phyloP scores from a whole-genome alignment of 2,113 vertebrate genomes.

The Cavia aperea region DNA sequence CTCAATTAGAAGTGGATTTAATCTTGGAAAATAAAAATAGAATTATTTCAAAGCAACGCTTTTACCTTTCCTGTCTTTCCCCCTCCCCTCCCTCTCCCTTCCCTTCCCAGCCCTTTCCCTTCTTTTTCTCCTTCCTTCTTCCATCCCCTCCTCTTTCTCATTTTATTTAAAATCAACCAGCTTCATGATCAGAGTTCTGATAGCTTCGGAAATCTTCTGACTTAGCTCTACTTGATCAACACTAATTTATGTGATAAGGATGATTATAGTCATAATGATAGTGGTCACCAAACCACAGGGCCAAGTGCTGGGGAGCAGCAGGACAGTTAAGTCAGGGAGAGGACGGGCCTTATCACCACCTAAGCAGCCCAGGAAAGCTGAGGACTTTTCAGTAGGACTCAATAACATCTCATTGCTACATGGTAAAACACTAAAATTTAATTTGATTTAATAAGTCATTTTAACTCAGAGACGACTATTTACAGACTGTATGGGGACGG shows the following conservation, averaged over 20 bases:
- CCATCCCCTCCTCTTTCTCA: rapidly evolving
- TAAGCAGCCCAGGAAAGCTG: background rate
- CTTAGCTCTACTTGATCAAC: background rate
- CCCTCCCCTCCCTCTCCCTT: too few relatives aligned
- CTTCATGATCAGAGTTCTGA: background rate
- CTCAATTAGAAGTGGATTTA: background rate
- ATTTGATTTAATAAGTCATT: background rate
- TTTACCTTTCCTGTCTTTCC: background rate
- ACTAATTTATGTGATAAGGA: background rate
- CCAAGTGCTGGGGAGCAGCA: background rate
- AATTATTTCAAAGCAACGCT: background rate
- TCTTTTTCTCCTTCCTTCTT: rapidly evolving
- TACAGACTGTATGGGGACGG: background rate
- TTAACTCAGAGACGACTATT: background rate
- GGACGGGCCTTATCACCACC: background rate
- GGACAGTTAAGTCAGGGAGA: too few relatives aligned
- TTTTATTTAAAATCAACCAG: background rate
- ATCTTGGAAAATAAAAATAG: slow-evolving; percentile 12
- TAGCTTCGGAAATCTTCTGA: background rate
- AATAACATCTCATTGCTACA: background rate
- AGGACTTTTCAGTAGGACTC: background rate
- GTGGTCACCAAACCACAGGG: background rate
- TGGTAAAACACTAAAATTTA: background rate
- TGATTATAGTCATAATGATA: too few relatives aligned
- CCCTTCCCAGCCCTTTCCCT: rapidly evolving